Evolutionary conservation across 2,797 vertebrate genomes (phyloP).

Genomic region (Hydrolagus colliei): DNA sequence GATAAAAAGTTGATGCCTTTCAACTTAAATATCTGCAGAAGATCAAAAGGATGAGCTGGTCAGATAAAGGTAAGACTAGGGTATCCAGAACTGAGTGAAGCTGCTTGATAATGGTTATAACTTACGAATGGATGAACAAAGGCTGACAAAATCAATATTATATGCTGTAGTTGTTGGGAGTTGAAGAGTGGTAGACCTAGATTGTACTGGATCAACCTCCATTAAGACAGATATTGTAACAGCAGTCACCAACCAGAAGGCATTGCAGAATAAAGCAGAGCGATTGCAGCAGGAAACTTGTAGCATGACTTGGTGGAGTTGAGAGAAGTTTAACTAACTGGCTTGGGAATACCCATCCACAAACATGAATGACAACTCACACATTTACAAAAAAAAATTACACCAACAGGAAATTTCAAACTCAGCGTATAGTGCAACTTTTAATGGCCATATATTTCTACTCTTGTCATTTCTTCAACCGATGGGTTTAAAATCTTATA

Average conservation of each 20-base stretch:
- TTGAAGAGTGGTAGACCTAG: not conserved
- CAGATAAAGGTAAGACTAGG: not conserved
- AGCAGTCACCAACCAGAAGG: not conserved
- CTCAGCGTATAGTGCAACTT: not conserved
- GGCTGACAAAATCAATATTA: not conserved
- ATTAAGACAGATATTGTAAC: not conserved
- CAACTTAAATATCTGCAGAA: not conserved
- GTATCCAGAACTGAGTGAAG: not conserved
- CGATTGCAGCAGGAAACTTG: not conserved
- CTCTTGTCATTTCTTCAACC: not conserved
- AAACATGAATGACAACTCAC: constrained; percentile 11
- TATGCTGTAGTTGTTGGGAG: not conserved
- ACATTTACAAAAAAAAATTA: not conserved
- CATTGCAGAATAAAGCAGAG: not conserved
- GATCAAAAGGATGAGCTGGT: not conserved
- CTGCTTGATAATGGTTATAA: not conserved
- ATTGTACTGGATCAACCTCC: not conserved
- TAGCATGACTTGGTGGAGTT: not conserved
- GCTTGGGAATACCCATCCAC: constrained; percentile 15
- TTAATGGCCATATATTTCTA: not conserved
- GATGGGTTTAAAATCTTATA: constrained; percentile 8
- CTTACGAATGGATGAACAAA: not conserved
- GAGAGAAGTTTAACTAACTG: constrained; percentile 11
- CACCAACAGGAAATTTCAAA: not conserved
- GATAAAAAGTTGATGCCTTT: not conserved